Base-by-base conservation (phyloP, 2,888 invertebrate genomes). In the Tuberolachnus salignus region DNA sequence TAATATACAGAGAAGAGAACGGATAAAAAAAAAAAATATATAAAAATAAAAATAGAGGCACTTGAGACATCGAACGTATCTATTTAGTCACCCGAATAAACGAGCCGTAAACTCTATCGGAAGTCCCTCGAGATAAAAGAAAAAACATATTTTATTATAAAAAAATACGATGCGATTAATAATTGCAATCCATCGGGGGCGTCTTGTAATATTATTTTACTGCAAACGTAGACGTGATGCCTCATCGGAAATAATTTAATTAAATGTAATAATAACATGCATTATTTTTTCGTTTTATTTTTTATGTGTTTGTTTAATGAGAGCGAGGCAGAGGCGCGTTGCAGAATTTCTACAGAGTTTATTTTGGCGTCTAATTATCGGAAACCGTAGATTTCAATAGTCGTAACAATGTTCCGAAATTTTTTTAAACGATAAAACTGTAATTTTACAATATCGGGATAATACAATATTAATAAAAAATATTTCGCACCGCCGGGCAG, bases 11-110 rank as follows among this genome's bases (percentile, higher is more conserved):
- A 19, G 9, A 14, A n/a, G 34, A 34, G 13, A 49, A 13, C 9
- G 13, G 11, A 67, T 13, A 14, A 11, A n/a, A 1, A 26, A 66
- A 66, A 51, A n/a, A 10, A 0, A 23, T 10, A 3, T n/a, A 46
- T 14, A 46, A 42, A 21, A 44, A 46, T 21, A 19, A 6, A 53
- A n/a, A 70, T 46, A 44, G 57, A 71, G 26, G 3, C 26, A 59
- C 57, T 59, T 23, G 44, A 70, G 71, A 46, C 71, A 13, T 57
- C 13, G 57, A n/a, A 70, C 55, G 44, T 55, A 44, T 70, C 61
- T 72, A 72, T 72, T 73, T 53, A 23, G 51, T 73, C 73, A n/a
- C 51, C 53, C 42, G 51, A 42, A 64, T 51, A 51, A 73, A 73
- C 64, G 51, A 73, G 53, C 64, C 63, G 42, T 42, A 23, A 63